These are phyloP conservation scores for Ardeotis arabs DNA, from an alignment of 2,113 vertebrate species.

Conservation along the genomic window DNA sequence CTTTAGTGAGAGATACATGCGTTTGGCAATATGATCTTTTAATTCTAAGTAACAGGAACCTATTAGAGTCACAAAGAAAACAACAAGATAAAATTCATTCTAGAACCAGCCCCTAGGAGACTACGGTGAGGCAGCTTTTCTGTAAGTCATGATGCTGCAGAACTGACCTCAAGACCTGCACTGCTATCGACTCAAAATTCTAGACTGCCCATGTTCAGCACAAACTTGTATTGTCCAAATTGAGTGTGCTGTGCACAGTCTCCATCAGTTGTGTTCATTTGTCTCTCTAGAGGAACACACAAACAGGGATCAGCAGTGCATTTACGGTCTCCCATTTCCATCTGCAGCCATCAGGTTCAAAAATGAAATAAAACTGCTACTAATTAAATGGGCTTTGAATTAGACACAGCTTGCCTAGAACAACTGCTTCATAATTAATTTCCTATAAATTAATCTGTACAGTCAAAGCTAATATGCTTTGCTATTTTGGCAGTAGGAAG, in stretches of 20 bases:
- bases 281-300: neutral
- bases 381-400: neutral
- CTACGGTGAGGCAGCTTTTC: neutral
- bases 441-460: neutral
- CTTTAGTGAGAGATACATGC: neutral
- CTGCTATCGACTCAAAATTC: neutral
- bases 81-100: neutral
- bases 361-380: neutral
- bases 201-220: neutral
- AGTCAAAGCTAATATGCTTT: neutral
- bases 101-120: neutral
- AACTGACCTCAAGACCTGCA: neutral
- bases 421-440: neutral
- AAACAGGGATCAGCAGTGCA: neutral
- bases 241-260: neutral
- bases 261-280: neutral
- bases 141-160: neutral
- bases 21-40: neutral
- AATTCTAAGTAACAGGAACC: neutral
- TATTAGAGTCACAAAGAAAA: neutral
- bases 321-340: neutral
- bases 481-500: neutral
- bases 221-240: neutral
- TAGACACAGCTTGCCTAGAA: neutral
- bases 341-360: neutral